These are phyloP conservation scores for Hucho hucho DNA, from an alignment of 2,113 vertebrate genomes.

Conservation along the genomic window DNA sequence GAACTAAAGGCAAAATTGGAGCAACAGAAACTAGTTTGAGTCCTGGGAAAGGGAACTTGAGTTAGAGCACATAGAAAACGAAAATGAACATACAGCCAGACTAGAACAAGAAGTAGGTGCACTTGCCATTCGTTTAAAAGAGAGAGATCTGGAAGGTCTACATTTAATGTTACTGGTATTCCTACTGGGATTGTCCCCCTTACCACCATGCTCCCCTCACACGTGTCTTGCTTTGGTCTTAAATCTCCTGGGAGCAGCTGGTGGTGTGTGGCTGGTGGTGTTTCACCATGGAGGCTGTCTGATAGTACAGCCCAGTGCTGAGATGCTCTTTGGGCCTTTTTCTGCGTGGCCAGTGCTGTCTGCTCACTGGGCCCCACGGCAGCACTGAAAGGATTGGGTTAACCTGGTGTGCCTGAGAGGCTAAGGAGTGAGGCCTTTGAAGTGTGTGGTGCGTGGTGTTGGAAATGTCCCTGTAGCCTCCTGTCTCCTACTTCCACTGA, in stretches of 20 bases:
- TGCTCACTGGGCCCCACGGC: constrained; percentile 35
- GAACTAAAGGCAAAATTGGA: no score
- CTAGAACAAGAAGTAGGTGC: constrained; percentile 25
- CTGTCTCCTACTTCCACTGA: constrained; percentile 28
- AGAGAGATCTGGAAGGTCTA: constrained; percentile 25
- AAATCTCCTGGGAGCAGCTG: constrained; percentile 16
- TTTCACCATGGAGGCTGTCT: constrained; percentile 1
- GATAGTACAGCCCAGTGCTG: constrained; percentile 48
- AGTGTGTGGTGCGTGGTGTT: constrained; percentile 23
- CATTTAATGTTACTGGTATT: constrained; percentile 51
- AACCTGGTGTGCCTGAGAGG: constrained; percentile 31
- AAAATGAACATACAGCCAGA: no score
- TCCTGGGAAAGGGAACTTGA: no score
- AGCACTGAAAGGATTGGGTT: constrained; percentile 45
- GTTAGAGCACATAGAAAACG: no score
- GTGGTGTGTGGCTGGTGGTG: neutral
- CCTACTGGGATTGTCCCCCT: constrained; percentile 44
- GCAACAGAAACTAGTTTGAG: no score
- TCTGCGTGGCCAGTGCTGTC: constrained; percentile 53
- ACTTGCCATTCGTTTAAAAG: constrained; percentile 40
- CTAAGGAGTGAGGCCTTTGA: constrained; percentile 29
- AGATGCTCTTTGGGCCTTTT: constrained; percentile 56
- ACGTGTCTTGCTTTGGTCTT: constrained; percentile 30
- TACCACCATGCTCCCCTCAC: constrained; percentile 39
- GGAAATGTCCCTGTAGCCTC: neutral